A percentile compares a stretch with the other conserved stretches of the same genome.
Evolutionary conservation across 2,888 invertebrate species (phyloP).

Genomic region (Nysson spinosus): DNA sequence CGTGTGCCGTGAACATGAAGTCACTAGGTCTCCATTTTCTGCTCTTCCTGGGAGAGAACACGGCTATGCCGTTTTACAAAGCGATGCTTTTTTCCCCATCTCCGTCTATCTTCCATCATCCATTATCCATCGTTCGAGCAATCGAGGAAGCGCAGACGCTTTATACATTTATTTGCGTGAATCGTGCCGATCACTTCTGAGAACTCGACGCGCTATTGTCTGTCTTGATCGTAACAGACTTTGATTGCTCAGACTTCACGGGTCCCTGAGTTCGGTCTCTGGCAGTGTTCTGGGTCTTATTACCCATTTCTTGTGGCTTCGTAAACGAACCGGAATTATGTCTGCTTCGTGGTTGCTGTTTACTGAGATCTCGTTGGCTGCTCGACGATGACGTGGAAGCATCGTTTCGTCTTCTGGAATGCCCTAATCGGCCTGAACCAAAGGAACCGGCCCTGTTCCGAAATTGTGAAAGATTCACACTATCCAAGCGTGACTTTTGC

Average conservation of each 20-base stretch:
- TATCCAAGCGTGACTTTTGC: constrained; percentile 62
- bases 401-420: constrained; percentile 68
- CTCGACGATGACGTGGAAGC: constrained; percentile 41
- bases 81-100: too few relatives aligned
- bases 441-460: constrained; percentile 73
- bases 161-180: constrained; percentile 31
- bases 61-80: not conserved
- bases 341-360: constrained; percentile 64
- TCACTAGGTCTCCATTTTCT: not conserved
- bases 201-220: constrained; percentile 22
- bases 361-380: constrained; percentile 63
- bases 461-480: constrained; percentile 67
- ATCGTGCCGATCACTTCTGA: constrained; percentile 37
- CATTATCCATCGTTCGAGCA: too few relatives aligned
- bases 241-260: constrained; percentile 39
- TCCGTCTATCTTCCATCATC: too few relatives aligned
- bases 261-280: constrained; percentile 39
- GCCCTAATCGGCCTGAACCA: constrained; percentile 69
- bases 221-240: constrained; percentile 39
- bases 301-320: constrained; percentile 61
- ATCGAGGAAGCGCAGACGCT: constrained; percentile 39
- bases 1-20: not conserved
- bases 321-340: constrained; percentile 68
- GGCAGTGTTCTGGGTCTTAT: constrained; percentile 42
- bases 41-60: not conserved